These are phyloP conservation scores for Cherax quadricarinatus DNA, from an alignment of 1,140 invertebrate species.

Conservation along the genomic window DNA sequence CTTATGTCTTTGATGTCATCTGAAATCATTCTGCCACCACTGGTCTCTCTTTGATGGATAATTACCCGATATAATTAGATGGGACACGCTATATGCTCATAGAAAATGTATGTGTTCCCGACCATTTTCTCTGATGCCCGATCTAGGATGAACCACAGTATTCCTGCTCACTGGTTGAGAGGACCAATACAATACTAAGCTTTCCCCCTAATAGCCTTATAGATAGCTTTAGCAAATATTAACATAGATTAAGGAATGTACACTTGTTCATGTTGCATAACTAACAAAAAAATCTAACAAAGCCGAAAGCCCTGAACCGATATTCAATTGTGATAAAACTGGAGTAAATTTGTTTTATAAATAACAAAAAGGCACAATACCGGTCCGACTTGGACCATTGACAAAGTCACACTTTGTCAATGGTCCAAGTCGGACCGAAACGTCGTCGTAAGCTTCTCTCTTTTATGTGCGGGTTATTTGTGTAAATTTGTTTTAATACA, in stretches of 20 bases:
- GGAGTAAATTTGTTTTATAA: too few species aligned
- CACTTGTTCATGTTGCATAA: neutral
- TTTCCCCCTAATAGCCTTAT: neutral
- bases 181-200: neutral
- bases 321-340: too few species aligned
- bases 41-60: conserved; percentile 13
- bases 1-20: neutral
- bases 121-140: conserved; percentile 41
- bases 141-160: neutral
- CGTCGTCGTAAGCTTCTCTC: too few species aligned
- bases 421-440: too few species aligned
- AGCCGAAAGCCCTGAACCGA: too few species aligned
- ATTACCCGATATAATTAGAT: conserved; percentile 67
- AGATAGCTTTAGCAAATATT: too few species aligned
- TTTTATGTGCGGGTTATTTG: too few species aligned
- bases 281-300: too few species aligned
- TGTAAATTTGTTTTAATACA: too few species aligned
- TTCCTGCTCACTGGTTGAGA: neutral
- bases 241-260: neutral
- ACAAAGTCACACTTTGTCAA: too few species aligned
- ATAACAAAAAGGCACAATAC: too few species aligned
- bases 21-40: neutral
- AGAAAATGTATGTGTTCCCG: conserved; percentile 34
- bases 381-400: too few species aligned
- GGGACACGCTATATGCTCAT: conserved; percentile 31